Evolutionary conservation across 2,113 vertebrate genomes (phyloP).

Genomic region (Xerus inauris): DNA sequence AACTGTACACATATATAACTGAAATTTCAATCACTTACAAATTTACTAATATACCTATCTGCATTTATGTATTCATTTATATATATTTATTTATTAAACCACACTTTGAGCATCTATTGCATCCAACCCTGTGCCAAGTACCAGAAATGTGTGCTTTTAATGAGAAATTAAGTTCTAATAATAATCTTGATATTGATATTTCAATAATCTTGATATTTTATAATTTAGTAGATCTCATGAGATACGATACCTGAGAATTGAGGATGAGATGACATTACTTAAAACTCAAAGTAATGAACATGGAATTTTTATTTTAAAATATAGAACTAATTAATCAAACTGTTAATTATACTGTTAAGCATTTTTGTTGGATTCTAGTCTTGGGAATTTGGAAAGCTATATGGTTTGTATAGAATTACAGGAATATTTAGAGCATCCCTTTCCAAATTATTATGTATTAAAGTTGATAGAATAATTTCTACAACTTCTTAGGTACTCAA

Average conservation of each 20-base stretch:
- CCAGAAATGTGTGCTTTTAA: not conserved
- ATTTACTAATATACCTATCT: not conserved
- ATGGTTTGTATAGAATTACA: not conserved
- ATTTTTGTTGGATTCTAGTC: conserved; percentile 39
- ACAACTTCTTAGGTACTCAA: not conserved
- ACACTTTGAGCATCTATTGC: not conserved
- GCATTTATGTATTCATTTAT: not conserved
- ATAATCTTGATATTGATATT: no score
- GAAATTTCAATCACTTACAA: not conserved
- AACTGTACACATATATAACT: not conserved
- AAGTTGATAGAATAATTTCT: not conserved
- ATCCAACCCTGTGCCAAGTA: not conserved
- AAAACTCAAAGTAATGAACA: conserved; percentile 54
- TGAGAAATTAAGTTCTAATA: not conserved
- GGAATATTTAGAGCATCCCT: not conserved
- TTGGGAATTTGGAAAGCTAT: conserved; percentile 34
- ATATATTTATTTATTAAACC: not conserved
- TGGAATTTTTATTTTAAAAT: conserved; percentile 59
- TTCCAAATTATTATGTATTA: not conserved
- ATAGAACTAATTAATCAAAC: conserved; percentile 53
- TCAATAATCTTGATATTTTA: conserved; percentile 15
- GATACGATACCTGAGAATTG: conserved; percentile 47
- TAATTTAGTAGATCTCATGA: conserved; percentile 13
- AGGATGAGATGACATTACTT: conserved; percentile 48
- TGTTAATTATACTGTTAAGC: conserved; percentile 56